These are phyloP conservation scores for Danionella cerebrum DNA, from an alignment of 2,113 vertebrate species.

Conservation along the genomic window DNA sequence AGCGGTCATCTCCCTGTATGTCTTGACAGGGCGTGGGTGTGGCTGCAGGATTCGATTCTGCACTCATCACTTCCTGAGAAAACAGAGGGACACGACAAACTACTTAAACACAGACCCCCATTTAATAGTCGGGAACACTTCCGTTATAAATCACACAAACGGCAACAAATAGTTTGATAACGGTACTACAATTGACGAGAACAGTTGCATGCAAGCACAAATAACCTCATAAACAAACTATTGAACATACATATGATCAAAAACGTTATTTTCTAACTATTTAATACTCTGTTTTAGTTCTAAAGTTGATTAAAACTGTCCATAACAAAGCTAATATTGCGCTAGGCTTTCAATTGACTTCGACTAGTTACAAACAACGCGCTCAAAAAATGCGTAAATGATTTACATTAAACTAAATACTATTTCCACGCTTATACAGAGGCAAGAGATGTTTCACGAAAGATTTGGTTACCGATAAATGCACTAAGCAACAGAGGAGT, in stretches of 20 bases:
- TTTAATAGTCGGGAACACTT: too few relatives aligned
- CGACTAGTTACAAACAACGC: background rate
- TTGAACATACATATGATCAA: too few relatives aligned
- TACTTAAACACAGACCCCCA: too few relatives aligned
- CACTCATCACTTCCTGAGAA: conserved; percentile 63
- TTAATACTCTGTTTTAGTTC: too few relatives aligned
- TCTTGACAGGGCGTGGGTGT: conserved; percentile 71
- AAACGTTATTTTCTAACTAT: too few relatives aligned
- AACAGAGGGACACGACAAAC: background rate
- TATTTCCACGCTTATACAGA: background rate
- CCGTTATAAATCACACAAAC: too few relatives aligned
- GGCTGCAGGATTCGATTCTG: conserved; percentile 75
- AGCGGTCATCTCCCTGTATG: conserved; percentile 77
- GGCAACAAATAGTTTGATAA: too few relatives aligned
- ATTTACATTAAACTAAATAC: background rate
- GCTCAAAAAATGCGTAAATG: background rate
- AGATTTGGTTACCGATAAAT: background rate
- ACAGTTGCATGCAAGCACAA: too few relatives aligned
- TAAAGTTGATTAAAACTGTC: background rate
- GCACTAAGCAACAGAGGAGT: background rate
- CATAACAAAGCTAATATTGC: background rate
- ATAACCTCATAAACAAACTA: too few relatives aligned
- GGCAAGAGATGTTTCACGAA: background rate
- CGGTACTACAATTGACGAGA: too few relatives aligned
- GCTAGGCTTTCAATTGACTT: background rate